A percentile compares a stretch with the other conserved stretches of the same genome.
phyloP scores from a whole-genome alignment of 1,140 invertebrate genomes.

The Rhizoglyphus robini region DNA sequence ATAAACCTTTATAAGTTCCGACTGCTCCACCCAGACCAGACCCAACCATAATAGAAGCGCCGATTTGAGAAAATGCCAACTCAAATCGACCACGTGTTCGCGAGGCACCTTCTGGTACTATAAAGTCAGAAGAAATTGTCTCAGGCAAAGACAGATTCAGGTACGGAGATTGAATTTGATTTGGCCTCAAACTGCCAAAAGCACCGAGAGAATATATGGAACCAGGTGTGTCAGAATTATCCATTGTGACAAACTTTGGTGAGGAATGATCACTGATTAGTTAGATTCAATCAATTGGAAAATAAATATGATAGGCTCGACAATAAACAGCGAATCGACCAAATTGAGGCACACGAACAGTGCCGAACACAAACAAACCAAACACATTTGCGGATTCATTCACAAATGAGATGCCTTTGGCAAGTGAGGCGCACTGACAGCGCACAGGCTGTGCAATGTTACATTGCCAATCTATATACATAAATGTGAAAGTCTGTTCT shows the following conservation, averaged over 20 bases:
- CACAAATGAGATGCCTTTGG: not conserved
- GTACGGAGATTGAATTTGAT: constrained; percentile 10
- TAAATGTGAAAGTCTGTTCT: too few relatives aligned
- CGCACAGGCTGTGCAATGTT: too few relatives aligned
- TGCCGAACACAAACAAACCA: not conserved
- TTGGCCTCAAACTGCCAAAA: not conserved
- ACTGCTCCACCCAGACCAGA: constrained; percentile 22
- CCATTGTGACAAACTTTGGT: not conserved
- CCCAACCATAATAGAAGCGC: constrained; percentile 42
- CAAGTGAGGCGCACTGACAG: too few relatives aligned
- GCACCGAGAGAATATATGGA: not conserved
- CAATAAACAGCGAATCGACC: not conserved
- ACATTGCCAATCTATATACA: too few relatives aligned
- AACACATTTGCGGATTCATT: not conserved
- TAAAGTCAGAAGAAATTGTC: constrained; percentile 45
- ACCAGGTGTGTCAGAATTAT: not conserved
- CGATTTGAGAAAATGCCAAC: constrained; percentile 82
- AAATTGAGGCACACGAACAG: not conserved
- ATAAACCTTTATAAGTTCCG: constrained; percentile 18
- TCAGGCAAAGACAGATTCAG: not conserved
- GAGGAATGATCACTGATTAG: too few relatives aligned
- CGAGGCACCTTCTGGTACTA: constrained; percentile 70
- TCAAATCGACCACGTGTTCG: constrained; percentile 65
- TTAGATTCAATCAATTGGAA: not conserved
- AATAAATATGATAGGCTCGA: not conserved